phyloP scores from a whole-genome alignment of 2,113 vertebrate genomes.

The Merops nubicus region DNA sequence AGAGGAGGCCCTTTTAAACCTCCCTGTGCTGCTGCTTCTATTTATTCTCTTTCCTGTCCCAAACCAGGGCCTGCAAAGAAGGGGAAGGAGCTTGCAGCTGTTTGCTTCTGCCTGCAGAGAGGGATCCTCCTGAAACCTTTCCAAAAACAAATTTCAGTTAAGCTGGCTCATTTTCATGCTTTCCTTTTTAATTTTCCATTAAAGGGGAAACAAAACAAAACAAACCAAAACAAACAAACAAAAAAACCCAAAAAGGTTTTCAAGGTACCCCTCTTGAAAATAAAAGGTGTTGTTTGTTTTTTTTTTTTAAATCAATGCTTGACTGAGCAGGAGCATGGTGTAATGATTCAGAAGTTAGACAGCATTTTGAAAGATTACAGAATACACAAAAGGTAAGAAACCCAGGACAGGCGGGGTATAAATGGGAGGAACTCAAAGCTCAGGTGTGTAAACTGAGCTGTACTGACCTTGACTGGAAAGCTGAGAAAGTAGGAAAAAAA shows the following conservation, averaged over 20 bases:
- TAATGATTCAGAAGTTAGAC: background rate
- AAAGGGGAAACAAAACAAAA: background rate
- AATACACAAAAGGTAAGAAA: slow-evolving; percentile 17
- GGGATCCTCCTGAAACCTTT: background rate
- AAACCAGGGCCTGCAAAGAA: background rate
- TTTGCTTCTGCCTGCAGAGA: background rate
- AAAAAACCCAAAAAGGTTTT: too few species aligned
- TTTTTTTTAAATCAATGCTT: background rate
- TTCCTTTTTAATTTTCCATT: background rate
- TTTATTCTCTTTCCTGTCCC: background rate
- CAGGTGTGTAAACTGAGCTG: background rate
- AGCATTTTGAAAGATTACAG: background rate
- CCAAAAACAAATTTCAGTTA: background rate
- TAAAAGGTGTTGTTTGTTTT: background rate
- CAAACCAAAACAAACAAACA: too few species aligned
- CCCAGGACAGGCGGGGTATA: background rate
- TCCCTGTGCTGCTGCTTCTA: background rate
- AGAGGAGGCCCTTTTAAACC: background rate
- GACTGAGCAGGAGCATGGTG: background rate
- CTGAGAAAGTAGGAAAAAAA: background rate
- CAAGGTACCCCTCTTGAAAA: too few species aligned
- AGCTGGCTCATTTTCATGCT: background rate
- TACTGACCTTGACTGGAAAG: background rate
- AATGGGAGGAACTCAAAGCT: slow-evolving; percentile 16
- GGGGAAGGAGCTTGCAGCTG: background rate